A percentile compares a stretch with the other conserved stretches of the same genome.
phyloP scores from a whole-genome alignment of 1,140 invertebrate genomes.

The Palaemon carinicauda region DNA sequence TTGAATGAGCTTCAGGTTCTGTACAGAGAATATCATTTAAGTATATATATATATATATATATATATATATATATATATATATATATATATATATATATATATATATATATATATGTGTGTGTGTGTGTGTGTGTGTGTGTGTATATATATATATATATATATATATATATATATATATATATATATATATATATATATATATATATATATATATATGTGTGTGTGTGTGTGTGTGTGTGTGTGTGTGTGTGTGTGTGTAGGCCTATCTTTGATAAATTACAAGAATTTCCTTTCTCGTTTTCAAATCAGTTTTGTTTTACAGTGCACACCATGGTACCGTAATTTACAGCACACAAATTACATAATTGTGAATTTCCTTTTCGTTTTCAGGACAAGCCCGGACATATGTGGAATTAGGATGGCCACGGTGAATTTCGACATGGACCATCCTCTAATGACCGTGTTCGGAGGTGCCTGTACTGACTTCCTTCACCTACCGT shows the following conservation, averaged over 20 bases:
- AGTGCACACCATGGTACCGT: too few relatives aligned
- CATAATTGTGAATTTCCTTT: background rate
- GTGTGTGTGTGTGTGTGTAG: too few relatives aligned
- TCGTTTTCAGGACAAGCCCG: constrained; percentile 60
- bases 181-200: background rate
- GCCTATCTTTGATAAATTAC: too few relatives aligned
- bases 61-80: background rate
- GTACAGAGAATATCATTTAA: background rate
- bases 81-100: background rate
- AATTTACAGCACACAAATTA: too few relatives aligned
- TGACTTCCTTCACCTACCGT: constrained; percentile 64
- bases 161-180: background rate
- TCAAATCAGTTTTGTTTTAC: too few relatives aligned
- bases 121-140: too few relatives aligned
- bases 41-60: background rate
- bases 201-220: too few relatives aligned
- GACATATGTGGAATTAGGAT: constrained; percentile 64
- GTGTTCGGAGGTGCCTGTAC: constrained; percentile 64
- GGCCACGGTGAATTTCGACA: constrained; percentile 62
- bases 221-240: too few relatives aligned
- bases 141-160: constrained; percentile 9
- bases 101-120: constrained; percentile 17
- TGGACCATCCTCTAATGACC: constrained; percentile 61
- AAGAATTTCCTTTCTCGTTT: too few relatives aligned
- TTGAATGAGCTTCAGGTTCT: too few relatives aligned